These are phyloP conservation scores for Shargacucullia verbasci DNA, from an alignment of 2,888 invertebrate genomes.

Conservation along the genomic window DNA sequence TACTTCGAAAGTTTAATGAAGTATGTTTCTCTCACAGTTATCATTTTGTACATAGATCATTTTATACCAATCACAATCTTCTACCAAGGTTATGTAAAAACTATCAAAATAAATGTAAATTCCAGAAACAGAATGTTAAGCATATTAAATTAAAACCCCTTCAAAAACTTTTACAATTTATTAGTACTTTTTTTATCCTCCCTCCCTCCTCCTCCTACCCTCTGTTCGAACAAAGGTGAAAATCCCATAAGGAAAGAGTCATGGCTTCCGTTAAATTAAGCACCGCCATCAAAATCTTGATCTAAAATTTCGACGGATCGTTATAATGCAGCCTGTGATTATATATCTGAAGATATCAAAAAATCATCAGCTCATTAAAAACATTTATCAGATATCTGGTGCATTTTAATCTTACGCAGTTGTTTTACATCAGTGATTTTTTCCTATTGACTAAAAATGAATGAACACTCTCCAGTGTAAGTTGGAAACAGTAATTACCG, in stretches of 20 bases:
- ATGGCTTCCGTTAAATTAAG: constrained; percentile 66
- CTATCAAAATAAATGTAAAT: constrained; percentile 25
- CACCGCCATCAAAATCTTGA: constrained; percentile 63
- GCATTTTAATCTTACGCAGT: constrained; percentile 56
- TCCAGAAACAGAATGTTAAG: constrained; percentile 30
- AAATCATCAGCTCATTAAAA: constrained; percentile 69
- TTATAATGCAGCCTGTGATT: constrained; percentile 57
- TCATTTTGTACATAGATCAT: constrained; percentile 37
- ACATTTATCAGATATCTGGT: constrained; percentile 61
- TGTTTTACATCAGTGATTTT: constrained; percentile 65
- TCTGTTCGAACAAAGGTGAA: constrained; percentile 54
- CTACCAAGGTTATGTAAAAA: constrained; percentile 24
- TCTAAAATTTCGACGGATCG: constrained; percentile 56
- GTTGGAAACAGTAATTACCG: constrained; percentile 77
- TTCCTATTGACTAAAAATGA: constrained; percentile 68
- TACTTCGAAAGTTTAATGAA: constrained; percentile 85
- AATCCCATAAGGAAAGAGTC: constrained; percentile 51
- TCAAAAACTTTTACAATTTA: constrained; percentile 35
- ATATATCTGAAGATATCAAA: constrained; percentile 62
- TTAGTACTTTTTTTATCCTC: constrained; percentile 33
- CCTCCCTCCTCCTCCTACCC: constrained; percentile 43
- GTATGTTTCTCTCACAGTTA: constrained; percentile 68
- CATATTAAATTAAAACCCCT: constrained; percentile 31
- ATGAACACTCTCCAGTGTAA: constrained; percentile 55
- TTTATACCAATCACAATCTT: too few species aligned